A percentile compares a stretch with the other conserved stretches of the same genome.
Conservation (phyloP, 2,888 invertebrate species). For the Hetaerina titia region DNA sequence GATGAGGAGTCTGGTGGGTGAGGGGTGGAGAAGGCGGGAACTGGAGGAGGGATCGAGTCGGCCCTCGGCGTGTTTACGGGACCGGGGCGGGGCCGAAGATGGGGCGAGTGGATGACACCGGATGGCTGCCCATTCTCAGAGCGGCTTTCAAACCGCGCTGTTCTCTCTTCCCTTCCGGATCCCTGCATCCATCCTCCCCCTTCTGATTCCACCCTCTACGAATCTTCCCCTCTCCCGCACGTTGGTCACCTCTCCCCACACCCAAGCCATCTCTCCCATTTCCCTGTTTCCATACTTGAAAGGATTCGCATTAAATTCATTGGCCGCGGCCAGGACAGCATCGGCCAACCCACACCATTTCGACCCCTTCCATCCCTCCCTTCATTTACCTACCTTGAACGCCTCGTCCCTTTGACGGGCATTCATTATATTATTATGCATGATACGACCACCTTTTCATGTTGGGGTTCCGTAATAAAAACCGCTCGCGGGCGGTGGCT, state of each 20-base stretch:
- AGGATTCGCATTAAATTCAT: slow-evolving; percentile 32
- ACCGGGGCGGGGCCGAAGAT: background rate
- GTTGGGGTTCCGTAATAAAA: background rate
- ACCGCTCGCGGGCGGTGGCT: background rate
- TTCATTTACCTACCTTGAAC: background rate
- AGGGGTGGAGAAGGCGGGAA: background rate
- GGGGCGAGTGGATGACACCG: background rate
- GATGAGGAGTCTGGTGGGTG: background rate
- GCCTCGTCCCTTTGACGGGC: background rate
- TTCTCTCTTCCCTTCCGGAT: background rate
- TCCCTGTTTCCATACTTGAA: slow-evolving; percentile 27
- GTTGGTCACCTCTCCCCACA: background rate
- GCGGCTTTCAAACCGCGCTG: background rate
- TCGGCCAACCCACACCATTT: background rate
- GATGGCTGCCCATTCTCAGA: background rate
- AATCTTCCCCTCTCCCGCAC: too few species aligned
- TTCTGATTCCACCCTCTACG: background rate
- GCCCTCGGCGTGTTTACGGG: background rate
- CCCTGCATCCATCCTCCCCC: background rate
- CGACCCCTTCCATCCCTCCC: background rate
- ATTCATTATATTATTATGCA: slow-evolving; percentile 20
- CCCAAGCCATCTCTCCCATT: background rate
- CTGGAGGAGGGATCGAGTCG: background rate
- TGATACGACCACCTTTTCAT: slow-evolving; percentile 12
- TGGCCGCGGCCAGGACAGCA: background rate